A percentile compares a stretch with the other conserved stretches of the same genome.
Conservation (phyloP, 2,888 invertebrate species). For the Epistrophe eligans region DNA sequence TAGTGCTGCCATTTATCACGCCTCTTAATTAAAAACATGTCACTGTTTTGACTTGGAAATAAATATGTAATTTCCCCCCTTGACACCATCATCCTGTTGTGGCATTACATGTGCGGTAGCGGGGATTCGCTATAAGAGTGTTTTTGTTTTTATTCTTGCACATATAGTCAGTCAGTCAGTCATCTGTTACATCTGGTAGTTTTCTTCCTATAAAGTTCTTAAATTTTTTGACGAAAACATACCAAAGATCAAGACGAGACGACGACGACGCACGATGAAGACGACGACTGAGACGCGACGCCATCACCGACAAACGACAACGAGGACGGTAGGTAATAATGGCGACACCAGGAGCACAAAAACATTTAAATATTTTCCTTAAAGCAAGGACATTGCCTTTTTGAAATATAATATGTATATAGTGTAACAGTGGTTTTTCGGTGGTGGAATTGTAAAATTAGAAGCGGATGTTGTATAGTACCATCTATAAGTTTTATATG, state of each 20-base stretch:
- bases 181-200: slow-evolving; percentile 72
- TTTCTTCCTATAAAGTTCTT: slow-evolving; percentile 41
- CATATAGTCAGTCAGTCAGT: slow-evolving; percentile 54
- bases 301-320: not conserved
- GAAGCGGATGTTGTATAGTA: slow-evolving; percentile 64
- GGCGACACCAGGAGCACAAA: slow-evolving; percentile 42
- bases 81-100: not conserved
- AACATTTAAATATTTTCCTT: slow-evolving; percentile 68
- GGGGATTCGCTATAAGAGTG: slow-evolving; percentile 52
- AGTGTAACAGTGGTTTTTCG: slow-evolving; percentile 12
- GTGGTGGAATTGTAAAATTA: slow-evolving; percentile 55
- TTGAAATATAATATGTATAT: not conserved
- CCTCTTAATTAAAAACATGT: slow-evolving; percentile 82
- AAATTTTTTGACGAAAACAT: slow-evolving; percentile 36
- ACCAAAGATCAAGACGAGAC: slow-evolving; percentile 29
- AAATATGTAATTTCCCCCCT: slow-evolving; percentile 73
- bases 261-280: slow-evolving; percentile 23
- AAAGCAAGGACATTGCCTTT: slow-evolving; percentile 50
- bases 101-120: slow-evolving; percentile 39
- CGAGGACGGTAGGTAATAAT: slow-evolving; percentile 14
- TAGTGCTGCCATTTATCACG: slow-evolving; percentile 79
- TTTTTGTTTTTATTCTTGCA: slow-evolving; percentile 6
- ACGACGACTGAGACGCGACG: not conserved
- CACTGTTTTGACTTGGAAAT: slow-evolving; percentile 77
- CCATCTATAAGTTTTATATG: not conserved